These are phyloP conservation scores for Leuctra nigra DNA, from an alignment of 2,888 invertebrate species.

Conservation along the genomic window DNA sequence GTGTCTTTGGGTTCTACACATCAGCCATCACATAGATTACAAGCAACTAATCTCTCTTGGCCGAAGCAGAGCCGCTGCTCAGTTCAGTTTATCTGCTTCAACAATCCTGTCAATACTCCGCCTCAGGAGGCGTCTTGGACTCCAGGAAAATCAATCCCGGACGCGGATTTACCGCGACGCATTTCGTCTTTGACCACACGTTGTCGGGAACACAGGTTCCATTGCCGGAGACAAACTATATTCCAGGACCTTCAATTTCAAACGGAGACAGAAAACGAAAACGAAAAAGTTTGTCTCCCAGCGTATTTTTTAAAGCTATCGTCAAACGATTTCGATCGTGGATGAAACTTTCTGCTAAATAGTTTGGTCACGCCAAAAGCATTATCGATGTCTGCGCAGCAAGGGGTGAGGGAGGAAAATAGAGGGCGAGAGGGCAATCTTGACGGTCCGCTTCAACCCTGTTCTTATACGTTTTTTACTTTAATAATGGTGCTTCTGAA, in stretches of 20 bases:
- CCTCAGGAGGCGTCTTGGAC: background rate
- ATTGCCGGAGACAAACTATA: background rate
- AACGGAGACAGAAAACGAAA: background rate
- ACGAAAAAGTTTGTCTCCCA: background rate
- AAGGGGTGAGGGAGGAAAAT: too few species aligned
- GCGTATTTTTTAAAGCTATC: background rate
- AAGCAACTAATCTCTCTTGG: too few species aligned
- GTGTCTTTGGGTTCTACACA: too few species aligned
- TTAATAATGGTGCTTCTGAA: too few species aligned
- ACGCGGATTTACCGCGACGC: constrained; percentile 1
- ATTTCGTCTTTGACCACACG: background rate
- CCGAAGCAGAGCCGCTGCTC: too few species aligned
- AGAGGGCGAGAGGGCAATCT: too few species aligned
- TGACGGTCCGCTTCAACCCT: too few species aligned
- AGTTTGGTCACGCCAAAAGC: constrained; percentile 12
- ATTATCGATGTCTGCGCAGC: too few species aligned
- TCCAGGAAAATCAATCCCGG: background rate
- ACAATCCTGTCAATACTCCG: background rate
- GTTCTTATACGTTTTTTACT: too few species aligned
- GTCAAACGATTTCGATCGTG: background rate
- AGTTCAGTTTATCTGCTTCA: too few species aligned
- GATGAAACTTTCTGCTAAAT: background rate
- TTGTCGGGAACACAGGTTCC: constrained; percentile 1
- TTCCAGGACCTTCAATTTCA: background rate
- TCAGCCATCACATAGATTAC: too few species aligned